A percentile compares a stretch with the other conserved stretches of the same genome.
Evolutionary conservation across 2,797 vertebrate genomes (phyloP).

Genomic region (Botia almorhae): DNA sequence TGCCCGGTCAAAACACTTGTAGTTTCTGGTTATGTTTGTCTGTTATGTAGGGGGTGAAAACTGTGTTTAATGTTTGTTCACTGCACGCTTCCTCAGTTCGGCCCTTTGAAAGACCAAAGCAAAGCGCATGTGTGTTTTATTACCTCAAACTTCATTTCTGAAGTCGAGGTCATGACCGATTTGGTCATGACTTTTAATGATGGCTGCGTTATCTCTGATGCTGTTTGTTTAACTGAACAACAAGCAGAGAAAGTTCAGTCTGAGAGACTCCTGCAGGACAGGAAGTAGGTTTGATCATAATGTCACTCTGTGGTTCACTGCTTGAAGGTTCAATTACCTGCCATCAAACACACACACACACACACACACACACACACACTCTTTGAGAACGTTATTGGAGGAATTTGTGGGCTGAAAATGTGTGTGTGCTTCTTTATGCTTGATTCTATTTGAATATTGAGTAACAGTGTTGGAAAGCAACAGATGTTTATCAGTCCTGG

Average conservation of each 20-base stretch:
- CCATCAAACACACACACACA: conserved; percentile 6
- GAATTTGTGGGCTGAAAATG: background rate
- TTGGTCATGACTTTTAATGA: background rate
- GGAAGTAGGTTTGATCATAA: conserved; percentile 37
- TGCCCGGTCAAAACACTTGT: background rate
- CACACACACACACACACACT: background rate
- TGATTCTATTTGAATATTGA: background rate
- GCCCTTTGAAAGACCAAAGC: background rate
- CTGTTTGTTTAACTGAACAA: background rate
- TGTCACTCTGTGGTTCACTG: conserved; percentile 2
- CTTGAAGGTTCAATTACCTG: conserved; percentile 41
- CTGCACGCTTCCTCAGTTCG: background rate
- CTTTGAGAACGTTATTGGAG: conserved; percentile 7
- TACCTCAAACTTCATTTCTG: background rate
- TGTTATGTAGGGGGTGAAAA: background rate
- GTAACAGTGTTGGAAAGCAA: background rate
- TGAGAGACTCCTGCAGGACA: conserved; percentile 32
- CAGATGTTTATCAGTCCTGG: background rate
- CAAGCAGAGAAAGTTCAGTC: background rate
- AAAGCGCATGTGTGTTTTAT: background rate
- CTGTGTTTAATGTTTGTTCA: background rate
- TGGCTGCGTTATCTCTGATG: conserved; percentile 8
- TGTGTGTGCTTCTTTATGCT: background rate
- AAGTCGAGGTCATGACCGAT: conserved; percentile 1
- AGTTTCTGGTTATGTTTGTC: background rate